Base-by-base conservation (phyloP, 2,888 invertebrate genomes). In the Eupithecia dodoneata region DNA sequence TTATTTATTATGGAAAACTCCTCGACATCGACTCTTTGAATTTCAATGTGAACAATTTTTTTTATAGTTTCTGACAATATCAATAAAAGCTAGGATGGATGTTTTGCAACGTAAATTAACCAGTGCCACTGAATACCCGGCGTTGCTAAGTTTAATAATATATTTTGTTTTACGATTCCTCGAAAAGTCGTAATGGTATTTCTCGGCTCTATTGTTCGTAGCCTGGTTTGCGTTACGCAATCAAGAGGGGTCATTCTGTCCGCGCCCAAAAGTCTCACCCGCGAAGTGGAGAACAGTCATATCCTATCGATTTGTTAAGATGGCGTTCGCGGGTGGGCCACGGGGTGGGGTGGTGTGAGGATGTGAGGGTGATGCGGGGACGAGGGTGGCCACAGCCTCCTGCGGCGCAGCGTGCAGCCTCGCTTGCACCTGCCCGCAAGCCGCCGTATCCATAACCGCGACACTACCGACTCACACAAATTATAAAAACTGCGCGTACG, bases 281-380 rank as follows among this genome's bases (percentile, higher is more conserved):
- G 93, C 93, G 92, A 93, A 92, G 92, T 93, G 91, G 94, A 94
- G 95, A 94, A 94, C 94, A 95, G 94, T 95, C 95, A 95, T 95
- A 95, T 95, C 94, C 95, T 95, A 95, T 95, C 95, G 95, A 95
- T 95, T 95, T 95, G 95, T 95, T 95, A 95, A 95, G 95, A 95
- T 94, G 95, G 94, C 93, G 93, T 90, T 88, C 89, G 91, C 89
- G 91, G 90, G 89, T 85, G 87, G 88, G 85, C 83, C 82, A 83
- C 83, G 87, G 87, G 85, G 85, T 83, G 87, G 78, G 85, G 86
- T 81, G 81, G 81, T 78, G 82, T 82, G 85, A 87, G 80, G 85
- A 82, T 84, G 86, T 84, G 88, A 86, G 88, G 88, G 89, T 86
- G 88, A 85, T 76, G 76, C 85, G 87, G 86, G 85, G 87, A 86